Percentiles rank a stretch among this genome's conserved stretches.
Evolutionary conservation across 2,797 vertebrate genomes (phyloP).

Genomic region (Bradypus variegatus): DNA sequence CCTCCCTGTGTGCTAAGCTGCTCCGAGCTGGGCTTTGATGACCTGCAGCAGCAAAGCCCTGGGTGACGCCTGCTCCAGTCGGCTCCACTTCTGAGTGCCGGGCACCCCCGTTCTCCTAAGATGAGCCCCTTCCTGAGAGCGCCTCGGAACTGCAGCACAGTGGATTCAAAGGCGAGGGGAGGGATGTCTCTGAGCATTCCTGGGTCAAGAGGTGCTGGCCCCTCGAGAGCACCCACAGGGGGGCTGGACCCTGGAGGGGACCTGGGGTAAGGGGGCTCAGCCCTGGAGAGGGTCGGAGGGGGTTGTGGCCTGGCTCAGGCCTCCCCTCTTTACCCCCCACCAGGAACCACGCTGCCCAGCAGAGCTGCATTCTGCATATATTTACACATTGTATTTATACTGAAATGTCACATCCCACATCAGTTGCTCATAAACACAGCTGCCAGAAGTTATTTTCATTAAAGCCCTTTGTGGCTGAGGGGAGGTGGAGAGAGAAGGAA

Average conservation of each 20-base stretch:
- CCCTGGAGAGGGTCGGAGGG: too few species aligned
- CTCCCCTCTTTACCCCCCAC: not conserved
- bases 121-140: not conserved
- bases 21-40: not conserved
- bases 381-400: conserved; percentile 51
- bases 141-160: not conserved
- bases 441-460: conserved; percentile 70
- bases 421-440: conserved; percentile 60
- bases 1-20: accelerated
- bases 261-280: too few species aligned
- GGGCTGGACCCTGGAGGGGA: too few species aligned
- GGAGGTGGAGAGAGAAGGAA: conserved; percentile 37
- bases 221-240: not conserved
- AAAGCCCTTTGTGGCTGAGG: conserved; percentile 61
- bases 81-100: not conserved
- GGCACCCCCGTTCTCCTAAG: accelerated
- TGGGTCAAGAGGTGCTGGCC: not conserved
- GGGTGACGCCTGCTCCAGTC: not conserved
- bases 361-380: conserved; percentile 28
- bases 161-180: too few species aligned
- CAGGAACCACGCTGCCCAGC: conserved; percentile 40
- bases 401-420: conserved; percentile 46
- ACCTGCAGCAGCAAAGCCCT: too few species aligned
- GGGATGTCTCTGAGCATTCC: too few species aligned
- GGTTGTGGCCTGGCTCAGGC: not conserved